phyloP scores from a whole-genome alignment of 92 coral and sea anemone genomes.

The Umimayanthus chanpuru region DNA sequence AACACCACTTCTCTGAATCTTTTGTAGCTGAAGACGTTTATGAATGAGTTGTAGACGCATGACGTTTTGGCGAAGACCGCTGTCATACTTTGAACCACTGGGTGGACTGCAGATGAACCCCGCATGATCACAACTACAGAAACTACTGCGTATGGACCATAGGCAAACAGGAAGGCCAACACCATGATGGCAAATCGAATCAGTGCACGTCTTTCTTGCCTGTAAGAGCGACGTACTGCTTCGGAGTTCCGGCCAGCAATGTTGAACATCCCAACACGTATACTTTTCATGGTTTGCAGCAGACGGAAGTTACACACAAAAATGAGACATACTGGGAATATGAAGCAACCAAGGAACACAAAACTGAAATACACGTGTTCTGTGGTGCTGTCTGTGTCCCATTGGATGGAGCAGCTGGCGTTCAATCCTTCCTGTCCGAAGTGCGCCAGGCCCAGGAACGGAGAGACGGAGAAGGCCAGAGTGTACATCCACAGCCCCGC shows the following conservation, averaged over 20 bases:
- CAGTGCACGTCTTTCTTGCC: conserved; percentile 9
- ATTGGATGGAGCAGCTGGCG: conserved; percentile 62
- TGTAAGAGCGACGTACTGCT: background rate
- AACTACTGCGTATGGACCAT: conserved; percentile 53
- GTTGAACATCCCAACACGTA: conserved; percentile 39
- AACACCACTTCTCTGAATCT: background rate
- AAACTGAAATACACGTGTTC: conserved; percentile 60
- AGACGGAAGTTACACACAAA: background rate
- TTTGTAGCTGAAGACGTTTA: conserved; percentile 6
- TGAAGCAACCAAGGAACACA: conserved; percentile 63
- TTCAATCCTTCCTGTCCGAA: conserved; percentile 10
- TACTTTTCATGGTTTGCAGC: conserved; percentile 13
- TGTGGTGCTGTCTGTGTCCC: conserved; percentile 51
- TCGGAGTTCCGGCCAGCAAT: conserved; percentile 3
- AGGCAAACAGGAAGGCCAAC: conserved; percentile 33
- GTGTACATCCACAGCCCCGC: conserved; percentile 57
- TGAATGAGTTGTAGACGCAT: too few relatives aligned
- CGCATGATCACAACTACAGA: conserved; percentile 38
- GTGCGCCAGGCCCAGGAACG: conserved; percentile 60
- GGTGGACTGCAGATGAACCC: conserved; percentile 40
- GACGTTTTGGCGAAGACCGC: conserved; percentile 16
- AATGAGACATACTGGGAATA: conserved; percentile 40
- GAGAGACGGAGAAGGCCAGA: conserved; percentile 51
- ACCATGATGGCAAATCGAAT: conserved; percentile 7
- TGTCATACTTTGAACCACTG: conserved; percentile 47